Evolutionary conservation across 2,797 vertebrate species (phyloP).

Genomic region (Trematomus bernacchii): DNA sequence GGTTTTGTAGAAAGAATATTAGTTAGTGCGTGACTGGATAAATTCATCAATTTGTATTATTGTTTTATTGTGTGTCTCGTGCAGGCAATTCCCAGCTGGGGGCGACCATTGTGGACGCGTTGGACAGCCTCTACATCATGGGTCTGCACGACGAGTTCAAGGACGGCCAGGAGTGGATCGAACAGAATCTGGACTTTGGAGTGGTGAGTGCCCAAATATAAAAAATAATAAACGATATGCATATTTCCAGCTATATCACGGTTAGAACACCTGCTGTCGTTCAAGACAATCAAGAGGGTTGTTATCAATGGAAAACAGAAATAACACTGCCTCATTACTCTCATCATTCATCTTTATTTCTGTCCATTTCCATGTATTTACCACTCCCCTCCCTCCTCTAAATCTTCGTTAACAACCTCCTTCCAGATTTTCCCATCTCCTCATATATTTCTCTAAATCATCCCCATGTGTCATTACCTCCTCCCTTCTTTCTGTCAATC

Average conservation of each 20-base stretch:
- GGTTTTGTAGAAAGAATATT: background rate
- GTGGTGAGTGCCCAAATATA: constrained; percentile 84
- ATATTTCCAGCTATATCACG: background rate
- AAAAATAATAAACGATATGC: no score
- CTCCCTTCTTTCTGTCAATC: constrained; percentile 30
- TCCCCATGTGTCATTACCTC: constrained; percentile 18
- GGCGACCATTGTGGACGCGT: constrained; percentile 96
- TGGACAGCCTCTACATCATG: constrained; percentile 99
- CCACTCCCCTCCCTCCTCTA: background rate
- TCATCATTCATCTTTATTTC: background rate
- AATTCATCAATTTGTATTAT: constrained; percentile 5
- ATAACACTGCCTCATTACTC: background rate
- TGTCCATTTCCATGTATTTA: background rate
- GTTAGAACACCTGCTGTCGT: background rate
- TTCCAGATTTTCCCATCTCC: constrained; percentile 25
- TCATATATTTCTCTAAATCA: constrained; percentile 46
- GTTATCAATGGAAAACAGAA: no score
- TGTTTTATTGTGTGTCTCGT: constrained; percentile 37
- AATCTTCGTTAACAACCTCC: constrained; percentile 10
- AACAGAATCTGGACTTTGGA: constrained; percentile 96
- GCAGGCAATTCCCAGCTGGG: constrained; percentile 96
- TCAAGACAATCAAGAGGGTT: no score
- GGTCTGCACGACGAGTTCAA: constrained; percentile 97
- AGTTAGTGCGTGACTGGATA: background rate
- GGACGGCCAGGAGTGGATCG: constrained; percentile 97